Percentiles rank a stretch among this genome's conserved stretches.
Conservation (phyloP, 2,888 invertebrate genomes). For the Tenthredo mesomela region DNA sequence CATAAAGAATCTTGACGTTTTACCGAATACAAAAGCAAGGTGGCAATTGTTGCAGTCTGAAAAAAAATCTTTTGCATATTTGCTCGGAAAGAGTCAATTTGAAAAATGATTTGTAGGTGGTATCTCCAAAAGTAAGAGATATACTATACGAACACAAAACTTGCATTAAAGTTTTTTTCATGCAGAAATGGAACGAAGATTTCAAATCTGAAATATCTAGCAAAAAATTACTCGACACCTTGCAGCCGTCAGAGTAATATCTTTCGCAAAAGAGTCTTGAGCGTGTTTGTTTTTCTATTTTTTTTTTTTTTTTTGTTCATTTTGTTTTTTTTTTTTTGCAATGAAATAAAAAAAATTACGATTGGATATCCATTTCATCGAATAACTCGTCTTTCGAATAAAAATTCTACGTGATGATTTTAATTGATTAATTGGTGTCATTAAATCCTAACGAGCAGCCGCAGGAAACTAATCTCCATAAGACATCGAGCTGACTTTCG, state of each 20-base stretch:
- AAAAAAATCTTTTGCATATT: not conserved
- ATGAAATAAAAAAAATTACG: not conserved
- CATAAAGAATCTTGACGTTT: slow-evolving; percentile 17
- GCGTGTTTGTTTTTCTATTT: not conserved
- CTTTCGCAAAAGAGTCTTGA: not conserved
- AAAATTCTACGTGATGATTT: slow-evolving; percentile 22
- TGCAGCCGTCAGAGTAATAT: not conserved
- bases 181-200: not conserved
- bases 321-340: not conserved
- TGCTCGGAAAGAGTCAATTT: not conserved
- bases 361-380: slow-evolving; percentile 14
- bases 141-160: not conserved
- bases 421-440: slow-evolving; percentile 29
- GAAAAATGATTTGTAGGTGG: not conserved
- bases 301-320: not conserved
- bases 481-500: slow-evolving; percentile 44
- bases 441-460: slow-evolving; percentile 34
- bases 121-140: not conserved
- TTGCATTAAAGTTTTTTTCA: not conserved
- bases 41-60: not conserved
- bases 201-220: not conserved
- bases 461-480: slow-evolving; percentile 45
- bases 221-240: not conserved
- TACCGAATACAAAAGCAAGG: not conserved
- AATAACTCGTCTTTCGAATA: not conserved